phyloP scores from a whole-genome alignment of 2,888 invertebrate species.

The Nycteola revayana region DNA sequence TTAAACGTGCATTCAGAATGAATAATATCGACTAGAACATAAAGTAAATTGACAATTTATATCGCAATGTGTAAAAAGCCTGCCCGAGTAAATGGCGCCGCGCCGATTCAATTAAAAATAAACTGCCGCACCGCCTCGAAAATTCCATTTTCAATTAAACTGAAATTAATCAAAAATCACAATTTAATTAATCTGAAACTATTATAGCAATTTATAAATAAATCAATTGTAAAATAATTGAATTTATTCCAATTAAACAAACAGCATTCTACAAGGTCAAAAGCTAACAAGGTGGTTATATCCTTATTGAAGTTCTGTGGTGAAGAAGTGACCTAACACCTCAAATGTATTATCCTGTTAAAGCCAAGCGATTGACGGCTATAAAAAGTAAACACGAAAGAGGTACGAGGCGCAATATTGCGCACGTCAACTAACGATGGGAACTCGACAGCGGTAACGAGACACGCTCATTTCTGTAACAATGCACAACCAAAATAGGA shows the following conservation, averaged over 20 bases:
- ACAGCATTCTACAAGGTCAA: constrained; percentile 11
- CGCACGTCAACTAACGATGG: constrained; percentile 37
- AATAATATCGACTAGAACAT: constrained; percentile 13
- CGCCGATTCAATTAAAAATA: not conserved
- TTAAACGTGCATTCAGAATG: constrained; percentile 17
- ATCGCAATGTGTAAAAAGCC: constrained; percentile 1
- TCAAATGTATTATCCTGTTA: constrained; percentile 21
- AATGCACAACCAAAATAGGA: constrained; percentile 72
- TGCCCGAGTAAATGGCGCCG: not conserved
- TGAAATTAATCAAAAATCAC: not conserved
- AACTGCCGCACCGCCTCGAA: too few species aligned
- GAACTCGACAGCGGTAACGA: constrained; percentile 45
- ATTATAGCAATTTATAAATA: not conserved
- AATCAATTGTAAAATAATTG: not conserved
- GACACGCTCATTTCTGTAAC: constrained; percentile 59
- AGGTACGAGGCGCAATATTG: constrained; percentile 15
- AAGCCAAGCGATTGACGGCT: constrained; percentile 3
- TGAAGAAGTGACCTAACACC: constrained; percentile 9
- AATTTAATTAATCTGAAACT: constrained; percentile 9
- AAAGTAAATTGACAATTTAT: constrained; percentile 11
- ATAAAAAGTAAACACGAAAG: constrained; percentile 14
- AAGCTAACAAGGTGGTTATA: constrained; percentile 4
- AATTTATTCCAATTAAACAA: constrained; percentile 4
- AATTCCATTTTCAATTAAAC: too few species aligned
- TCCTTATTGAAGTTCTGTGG: constrained; percentile 14